These are phyloP conservation scores for Nothocercus nigrocapillus DNA, from an alignment of 2,113 vertebrate genomes.

Conservation along the genomic window DNA sequence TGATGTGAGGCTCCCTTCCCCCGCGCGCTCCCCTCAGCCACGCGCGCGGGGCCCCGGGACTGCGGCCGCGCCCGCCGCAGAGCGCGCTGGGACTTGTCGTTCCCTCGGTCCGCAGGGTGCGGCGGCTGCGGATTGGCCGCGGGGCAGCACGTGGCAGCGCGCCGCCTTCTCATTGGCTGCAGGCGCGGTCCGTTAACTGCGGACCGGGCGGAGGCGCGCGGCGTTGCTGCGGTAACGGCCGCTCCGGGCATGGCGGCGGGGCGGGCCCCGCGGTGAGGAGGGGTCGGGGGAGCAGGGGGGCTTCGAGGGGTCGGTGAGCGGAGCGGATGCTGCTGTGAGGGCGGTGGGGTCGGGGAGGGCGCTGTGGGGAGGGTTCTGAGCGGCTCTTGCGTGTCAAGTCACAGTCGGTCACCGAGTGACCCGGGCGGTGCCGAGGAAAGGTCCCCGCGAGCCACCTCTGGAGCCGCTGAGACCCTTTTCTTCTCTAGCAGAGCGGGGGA, in stretches of 20 bases:
- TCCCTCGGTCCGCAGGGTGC: accelerated
- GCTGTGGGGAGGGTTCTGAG: accelerated
- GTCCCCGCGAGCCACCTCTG: not conserved
- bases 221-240: conserved; percentile 42
- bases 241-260: not conserved
- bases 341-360: accelerated
- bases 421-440: not conserved
- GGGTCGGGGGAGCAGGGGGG: too few species aligned
- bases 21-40: too few species aligned
- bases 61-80: not conserved
- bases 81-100: not conserved
- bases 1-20: too few species aligned
- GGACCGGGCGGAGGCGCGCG: not conserved
- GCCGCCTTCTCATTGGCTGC: not conserved
- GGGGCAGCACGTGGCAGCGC: accelerated
- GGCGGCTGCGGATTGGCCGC: not conserved
- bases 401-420: not conserved
- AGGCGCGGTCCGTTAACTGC: not conserved
- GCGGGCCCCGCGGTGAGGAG: not conserved
- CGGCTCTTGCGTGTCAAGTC: not conserved
- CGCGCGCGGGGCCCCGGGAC: not conserved
- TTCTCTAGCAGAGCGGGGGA: not conserved
- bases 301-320: not conserved
- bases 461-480: not conserved
- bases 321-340: not conserved